Evolutionary conservation across 1,140 invertebrate genomes (phyloP).

Genomic region (Drosophila willistoni): DNA sequence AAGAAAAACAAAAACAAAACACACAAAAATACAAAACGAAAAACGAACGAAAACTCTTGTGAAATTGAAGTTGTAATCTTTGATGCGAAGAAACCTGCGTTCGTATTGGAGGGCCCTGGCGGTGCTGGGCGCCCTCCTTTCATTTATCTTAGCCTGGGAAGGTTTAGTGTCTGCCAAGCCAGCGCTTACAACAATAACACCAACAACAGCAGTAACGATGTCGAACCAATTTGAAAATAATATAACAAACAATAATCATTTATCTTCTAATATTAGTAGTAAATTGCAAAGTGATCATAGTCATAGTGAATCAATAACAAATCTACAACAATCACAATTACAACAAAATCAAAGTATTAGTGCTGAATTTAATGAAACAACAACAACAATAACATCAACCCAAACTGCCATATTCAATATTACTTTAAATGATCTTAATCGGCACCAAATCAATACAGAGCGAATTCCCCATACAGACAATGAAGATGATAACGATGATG

Average conservation of each 20-base stretch:
- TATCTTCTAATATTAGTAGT: slow-evolving; percentile 63
- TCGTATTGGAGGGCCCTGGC: slow-evolving; percentile 83
- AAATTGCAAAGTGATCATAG: slow-evolving; percentile 75
- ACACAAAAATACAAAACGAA: neutral
- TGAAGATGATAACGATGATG: slow-evolving; percentile 6
- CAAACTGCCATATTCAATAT: slow-evolving; percentile 24
- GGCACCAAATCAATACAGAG: slow-evolving; percentile 3
- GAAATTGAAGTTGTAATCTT: slow-evolving; percentile 72
- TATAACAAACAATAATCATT: slow-evolving; percentile 18
- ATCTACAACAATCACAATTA: slow-evolving; percentile 21
- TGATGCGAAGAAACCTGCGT: slow-evolving; percentile 82
- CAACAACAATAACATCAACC: slow-evolving; percentile 58
- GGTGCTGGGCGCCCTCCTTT: slow-evolving; percentile 83
- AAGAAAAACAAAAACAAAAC: slow-evolving; percentile 34
- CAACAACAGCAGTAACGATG: slow-evolving; percentile 20
- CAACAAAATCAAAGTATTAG: slow-evolving; percentile 75
- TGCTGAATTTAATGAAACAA: slow-evolving; percentile 76
- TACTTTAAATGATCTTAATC: slow-evolving; percentile 3
- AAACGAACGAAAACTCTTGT: slow-evolving; percentile 38
- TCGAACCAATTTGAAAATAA: slow-evolving; percentile 38
- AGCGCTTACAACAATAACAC: slow-evolving; percentile 32
- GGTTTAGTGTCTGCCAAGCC: slow-evolving; percentile 74
- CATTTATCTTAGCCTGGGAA: slow-evolving; percentile 73
- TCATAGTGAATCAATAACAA: slow-evolving; percentile 50
- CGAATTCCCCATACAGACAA: neutral